These are phyloP conservation scores for Bolborhynchus lineola DNA, from an alignment of 2,113 vertebrate genomes.

Conservation along the genomic window DNA sequence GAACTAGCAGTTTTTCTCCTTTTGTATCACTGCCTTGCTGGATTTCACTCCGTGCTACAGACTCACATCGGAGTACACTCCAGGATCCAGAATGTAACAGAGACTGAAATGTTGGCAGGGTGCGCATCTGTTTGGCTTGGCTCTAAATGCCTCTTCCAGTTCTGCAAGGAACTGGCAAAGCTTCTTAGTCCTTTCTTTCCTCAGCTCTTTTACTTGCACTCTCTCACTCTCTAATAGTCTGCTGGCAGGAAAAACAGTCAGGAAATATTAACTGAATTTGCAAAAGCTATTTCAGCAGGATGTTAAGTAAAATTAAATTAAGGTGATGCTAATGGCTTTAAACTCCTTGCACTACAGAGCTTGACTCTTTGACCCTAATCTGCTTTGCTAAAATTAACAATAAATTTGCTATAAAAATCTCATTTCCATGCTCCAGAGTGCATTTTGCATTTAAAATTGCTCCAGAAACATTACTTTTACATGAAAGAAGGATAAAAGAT, in stretches of 20 bases:
- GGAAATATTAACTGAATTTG: conserved; percentile 1
- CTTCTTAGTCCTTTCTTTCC: not conserved
- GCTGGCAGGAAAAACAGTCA: not conserved
- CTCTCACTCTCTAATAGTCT: not conserved
- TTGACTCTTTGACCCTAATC: not conserved
- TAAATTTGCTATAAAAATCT: not conserved
- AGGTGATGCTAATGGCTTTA: not conserved
- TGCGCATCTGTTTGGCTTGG: not conserved
- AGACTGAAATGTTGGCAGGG: conserved; percentile 12
- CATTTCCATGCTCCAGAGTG: not conserved
- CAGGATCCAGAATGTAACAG: not conserved
- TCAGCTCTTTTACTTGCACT: not conserved
- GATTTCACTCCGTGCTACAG: not conserved
- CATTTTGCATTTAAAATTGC: conserved; percentile 10
- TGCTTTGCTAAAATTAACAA: conserved; percentile 1
- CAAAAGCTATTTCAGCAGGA: not conserved
- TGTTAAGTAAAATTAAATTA: conserved; percentile 21
- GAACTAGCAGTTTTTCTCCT: not conserved
- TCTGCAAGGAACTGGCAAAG: conserved; percentile 19
- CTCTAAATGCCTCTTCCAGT: not conserved
- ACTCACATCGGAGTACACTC: not conserved
- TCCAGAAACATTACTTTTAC: not conserved
- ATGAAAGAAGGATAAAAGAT: not conserved
- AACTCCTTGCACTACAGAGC: not conserved
- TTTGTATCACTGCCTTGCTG: not conserved